Evolutionary conservation across 2,113 vertebrate genomes (phyloP), one percentile per base, ranked within the genome.

Genomic region (Callopanchax toddi): DNA sequence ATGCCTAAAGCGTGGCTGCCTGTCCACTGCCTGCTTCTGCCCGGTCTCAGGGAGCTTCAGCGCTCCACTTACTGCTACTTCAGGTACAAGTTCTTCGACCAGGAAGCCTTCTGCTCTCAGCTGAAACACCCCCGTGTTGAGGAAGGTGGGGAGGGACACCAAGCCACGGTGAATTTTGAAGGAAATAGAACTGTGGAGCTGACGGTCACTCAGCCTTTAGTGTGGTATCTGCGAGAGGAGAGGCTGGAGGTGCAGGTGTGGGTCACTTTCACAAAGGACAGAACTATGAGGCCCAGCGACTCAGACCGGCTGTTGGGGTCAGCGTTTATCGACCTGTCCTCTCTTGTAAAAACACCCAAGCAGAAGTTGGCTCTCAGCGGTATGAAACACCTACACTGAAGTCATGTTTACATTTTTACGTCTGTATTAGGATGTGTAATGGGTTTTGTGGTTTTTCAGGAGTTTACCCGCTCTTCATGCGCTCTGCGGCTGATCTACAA

Each of bases 191-290:
- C 74, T 21, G 72, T 94, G 64, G 87, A 91, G 53, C 86, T 99
- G 7, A 83, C 67, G 15, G 81, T 74, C 70, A 91, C 88, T 44
- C 95, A 86, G 42, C 93, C 95, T 0, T 83, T 99, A 48, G 73
- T 87, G 44, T 99, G 96, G 96, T 99, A 97, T 86, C 87, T 99
- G 50, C 90, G 89, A 56, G 96, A 99, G 73, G 96, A 99, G 76
- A 93, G 40, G 40, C 66, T 99, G 57, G 97, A 99, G 79, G 85
- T 99, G 59, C 97, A 99, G 79, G 84, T 96, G 39, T 99, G 97
- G 97, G 92, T 94, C 34, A 89, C 95, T 0, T 95, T 93, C 17
- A 91, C 92, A n/a, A 96, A 93, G 69, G 90, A 93, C 11, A 86
- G 78, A 15, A 74, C 60, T 13, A 91, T 82, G 53, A 94, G 95